Evolutionary conservation across 2,113 vertebrate species (phyloP).

Genomic region (Oophaga pumilio): DNA sequence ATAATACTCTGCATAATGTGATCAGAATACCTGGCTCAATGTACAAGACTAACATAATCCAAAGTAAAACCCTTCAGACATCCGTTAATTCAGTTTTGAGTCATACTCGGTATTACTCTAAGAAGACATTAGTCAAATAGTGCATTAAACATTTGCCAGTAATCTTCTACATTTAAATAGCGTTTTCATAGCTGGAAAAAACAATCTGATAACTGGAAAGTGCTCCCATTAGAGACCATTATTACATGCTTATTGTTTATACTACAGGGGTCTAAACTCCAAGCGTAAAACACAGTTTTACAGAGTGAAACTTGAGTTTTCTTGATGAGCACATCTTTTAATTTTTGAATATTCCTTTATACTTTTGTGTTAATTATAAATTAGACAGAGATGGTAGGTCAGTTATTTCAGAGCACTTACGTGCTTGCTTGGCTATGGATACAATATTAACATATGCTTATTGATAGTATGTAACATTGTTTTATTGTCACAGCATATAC

Average conservation of each 20-base stretch:
- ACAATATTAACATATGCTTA: neutral
- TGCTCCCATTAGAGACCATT: neutral
- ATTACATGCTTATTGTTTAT: conserved; percentile 8
- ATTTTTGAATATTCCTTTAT: neutral
- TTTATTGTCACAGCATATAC: too few species aligned
- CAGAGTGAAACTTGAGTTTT: neutral
- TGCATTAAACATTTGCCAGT: neutral
- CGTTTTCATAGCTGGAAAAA: conserved; percentile 40
- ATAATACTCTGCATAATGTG: neutral
- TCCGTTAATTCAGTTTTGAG: neutral
- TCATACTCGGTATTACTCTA: neutral
- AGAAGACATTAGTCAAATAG: conserved; percentile 39
- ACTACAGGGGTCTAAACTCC: neutral
- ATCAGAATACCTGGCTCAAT: neutral
- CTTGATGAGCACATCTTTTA: neutral
- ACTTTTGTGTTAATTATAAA: neutral
- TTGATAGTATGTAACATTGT: too few species aligned
- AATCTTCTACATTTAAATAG: neutral
- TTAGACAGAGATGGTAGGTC: neutral
- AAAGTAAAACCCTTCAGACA: neutral
- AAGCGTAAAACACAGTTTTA: neutral
- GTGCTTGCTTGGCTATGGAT: neutral
- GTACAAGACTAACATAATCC: neutral
- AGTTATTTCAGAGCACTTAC: neutral
- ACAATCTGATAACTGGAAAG: conserved; percentile 26